These are phyloP conservation scores for Crotalus helleri DNA, from an alignment of 2,113 vertebrate species.

Conservation along the genomic window DNA sequence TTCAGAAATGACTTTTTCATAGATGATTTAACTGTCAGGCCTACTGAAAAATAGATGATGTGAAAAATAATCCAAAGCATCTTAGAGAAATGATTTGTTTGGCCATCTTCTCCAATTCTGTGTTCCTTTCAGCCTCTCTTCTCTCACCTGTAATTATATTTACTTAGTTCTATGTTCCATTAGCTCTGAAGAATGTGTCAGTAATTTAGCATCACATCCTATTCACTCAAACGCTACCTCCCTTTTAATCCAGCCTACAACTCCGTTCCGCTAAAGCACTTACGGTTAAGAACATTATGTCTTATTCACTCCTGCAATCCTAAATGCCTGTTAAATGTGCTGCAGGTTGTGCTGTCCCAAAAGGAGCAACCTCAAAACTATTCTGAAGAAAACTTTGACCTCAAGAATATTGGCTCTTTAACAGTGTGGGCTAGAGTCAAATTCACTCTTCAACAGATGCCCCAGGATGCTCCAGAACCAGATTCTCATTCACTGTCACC, in stretches of 20 bases:
- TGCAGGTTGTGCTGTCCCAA: neutral
- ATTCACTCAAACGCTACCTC: neutral
- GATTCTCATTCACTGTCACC: neutral
- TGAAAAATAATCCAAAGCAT: neutral
- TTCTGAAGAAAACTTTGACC: neutral
- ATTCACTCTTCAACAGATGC: neutral
- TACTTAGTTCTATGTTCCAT: conserved; percentile 10
- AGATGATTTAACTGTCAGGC: neutral
- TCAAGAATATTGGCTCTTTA: neutral
- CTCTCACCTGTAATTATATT: neutral
- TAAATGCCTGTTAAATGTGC: neutral
- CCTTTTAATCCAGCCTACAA: neutral
- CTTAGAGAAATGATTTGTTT: neutral
- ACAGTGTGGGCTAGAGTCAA: neutral
- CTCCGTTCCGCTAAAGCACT: neutral
- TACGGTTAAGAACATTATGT: neutral
- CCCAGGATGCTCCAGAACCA: neutral
- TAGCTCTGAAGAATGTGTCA: neutral
- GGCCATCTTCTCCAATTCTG: neutral
- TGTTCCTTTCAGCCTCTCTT: neutral
- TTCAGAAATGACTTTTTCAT: conserved; percentile 9
- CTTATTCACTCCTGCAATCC: neutral
- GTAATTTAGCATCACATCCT: conserved; percentile 7
- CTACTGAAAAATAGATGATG: conserved; percentile 1
- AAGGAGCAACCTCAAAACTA: neutral